Evolutionary conservation across 2,888 invertebrate species (phyloP).

Genomic region (Caenorhabditis wallacei): DNA sequence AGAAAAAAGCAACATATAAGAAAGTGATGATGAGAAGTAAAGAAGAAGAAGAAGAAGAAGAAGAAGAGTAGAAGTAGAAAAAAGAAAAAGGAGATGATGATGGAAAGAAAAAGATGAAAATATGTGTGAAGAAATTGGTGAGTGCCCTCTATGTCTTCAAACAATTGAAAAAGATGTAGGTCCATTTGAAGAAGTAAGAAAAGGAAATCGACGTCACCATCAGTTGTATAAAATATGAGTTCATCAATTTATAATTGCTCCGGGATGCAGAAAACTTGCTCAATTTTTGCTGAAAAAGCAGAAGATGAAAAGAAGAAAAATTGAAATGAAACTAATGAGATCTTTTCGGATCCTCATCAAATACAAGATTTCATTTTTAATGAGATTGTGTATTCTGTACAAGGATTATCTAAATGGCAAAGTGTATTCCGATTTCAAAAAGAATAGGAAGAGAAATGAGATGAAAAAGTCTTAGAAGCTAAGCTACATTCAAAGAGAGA

Average conservation of each 20-base stretch:
- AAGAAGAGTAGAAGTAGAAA: constrained; percentile 17
- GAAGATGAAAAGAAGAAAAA: not conserved
- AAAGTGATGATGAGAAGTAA: constrained; percentile 36
- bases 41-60: constrained; percentile 12
- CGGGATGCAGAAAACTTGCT: not conserved
- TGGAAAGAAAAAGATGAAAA: constrained; percentile 9
- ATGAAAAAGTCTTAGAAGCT: not conserved
- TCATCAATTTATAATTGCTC: not conserved
- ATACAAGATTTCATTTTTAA: not conserved
- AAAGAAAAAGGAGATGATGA: constrained; percentile 22
- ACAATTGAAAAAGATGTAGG: constrained; percentile 10
- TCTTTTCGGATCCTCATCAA: not conserved
- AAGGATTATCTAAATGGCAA: constrained; percentile 13
- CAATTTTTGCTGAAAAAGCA: not conserved
- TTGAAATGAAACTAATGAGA: constrained; percentile 8
- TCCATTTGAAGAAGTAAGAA: constrained; percentile 8
- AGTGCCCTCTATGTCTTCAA: constrained; percentile 3
- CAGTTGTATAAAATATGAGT: constrained; percentile 1
- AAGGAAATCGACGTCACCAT: not conserved
- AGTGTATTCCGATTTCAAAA: not conserved
- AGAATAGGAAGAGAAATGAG: not conserved
- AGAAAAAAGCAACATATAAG: constrained; percentile 52
- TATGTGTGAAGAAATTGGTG: constrained; percentile 17
- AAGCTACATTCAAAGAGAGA: not conserved
- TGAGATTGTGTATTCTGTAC: constrained; percentile 4